These are phyloP conservation scores for Alectoris magna DNA, from an alignment of 2,797 vertebrate genomes.

Conservation along the genomic window DNA sequence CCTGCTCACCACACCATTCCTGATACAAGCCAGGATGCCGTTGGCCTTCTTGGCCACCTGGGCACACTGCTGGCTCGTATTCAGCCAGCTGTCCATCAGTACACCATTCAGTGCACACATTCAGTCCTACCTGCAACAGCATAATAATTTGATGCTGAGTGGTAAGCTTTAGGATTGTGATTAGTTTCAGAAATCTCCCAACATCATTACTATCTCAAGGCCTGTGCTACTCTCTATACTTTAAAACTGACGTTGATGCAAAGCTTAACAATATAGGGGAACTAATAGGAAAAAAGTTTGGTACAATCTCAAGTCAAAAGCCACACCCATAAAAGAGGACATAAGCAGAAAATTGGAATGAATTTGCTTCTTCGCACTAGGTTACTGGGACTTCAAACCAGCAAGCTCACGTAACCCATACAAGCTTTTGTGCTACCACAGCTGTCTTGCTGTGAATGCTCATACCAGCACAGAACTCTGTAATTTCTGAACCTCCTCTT, in stretches of 20 bases:
- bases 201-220: neutral
- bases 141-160: neutral
- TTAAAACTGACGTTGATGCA: neutral
- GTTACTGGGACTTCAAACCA: neutral
- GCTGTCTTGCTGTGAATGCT: neutral
- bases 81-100: too few relatives aligned
- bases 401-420: neutral
- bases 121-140: neutral
- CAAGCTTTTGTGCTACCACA: neutral
- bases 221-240: neutral
- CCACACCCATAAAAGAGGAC: neutral
- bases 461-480: neutral
- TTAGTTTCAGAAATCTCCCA: neutral
- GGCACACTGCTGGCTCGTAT: too few relatives aligned
- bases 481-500: neutral
- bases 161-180: neutral
- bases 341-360: neutral
- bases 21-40: too few relatives aligned
- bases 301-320: neutral
- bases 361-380: neutral
- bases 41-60: too few relatives aligned
- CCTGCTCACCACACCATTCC: too few relatives aligned
- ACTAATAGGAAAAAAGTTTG: neutral
- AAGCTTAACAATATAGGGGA: neutral
- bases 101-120: too few relatives aligned